phyloP scores from a whole-genome alignment of 37 sponge, comb jelly and placozoan genomes.

The Halisarca cf. caerulea region DNA sequence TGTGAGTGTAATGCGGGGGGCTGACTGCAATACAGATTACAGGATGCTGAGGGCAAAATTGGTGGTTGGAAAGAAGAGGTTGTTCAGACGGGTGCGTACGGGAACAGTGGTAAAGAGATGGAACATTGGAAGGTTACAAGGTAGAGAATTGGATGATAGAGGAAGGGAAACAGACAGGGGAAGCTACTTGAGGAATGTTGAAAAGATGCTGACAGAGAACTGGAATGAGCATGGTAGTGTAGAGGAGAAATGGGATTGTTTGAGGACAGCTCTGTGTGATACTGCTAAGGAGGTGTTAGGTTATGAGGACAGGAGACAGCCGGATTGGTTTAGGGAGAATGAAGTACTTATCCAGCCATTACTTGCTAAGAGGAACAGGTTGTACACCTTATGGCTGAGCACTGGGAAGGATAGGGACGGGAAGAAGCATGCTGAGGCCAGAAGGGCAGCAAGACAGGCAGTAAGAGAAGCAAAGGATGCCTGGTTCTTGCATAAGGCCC shows the following conservation, averaged over 20 bases:
- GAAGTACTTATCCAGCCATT: not conserved
- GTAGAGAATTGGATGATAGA: not conserved
- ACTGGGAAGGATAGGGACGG: not conserved
- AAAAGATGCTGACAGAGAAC: not conserved
- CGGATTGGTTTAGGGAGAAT: conserved; percentile 21
- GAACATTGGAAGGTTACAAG: conserved; percentile 1
- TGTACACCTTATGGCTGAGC: conserved; percentile 2
- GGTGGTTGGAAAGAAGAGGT: conserved; percentile 8
- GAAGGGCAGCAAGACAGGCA: conserved; percentile 16
- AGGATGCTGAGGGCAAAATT: conserved; percentile 14
- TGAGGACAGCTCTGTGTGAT: conserved; percentile 7
- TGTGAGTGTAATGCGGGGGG: conserved; percentile 16
- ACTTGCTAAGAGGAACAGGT: not conserved
- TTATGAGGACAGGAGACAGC: conserved; percentile 3
- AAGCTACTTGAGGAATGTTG: not conserved
- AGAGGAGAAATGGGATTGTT: too few relatives aligned
- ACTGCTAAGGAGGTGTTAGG: conserved; percentile 12
- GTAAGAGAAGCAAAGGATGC: conserved; percentile 21
- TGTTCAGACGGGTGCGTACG: not conserved
- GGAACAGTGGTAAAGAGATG: conserved; percentile 23
- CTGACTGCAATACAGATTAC: conserved; percentile 4
- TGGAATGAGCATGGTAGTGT: too few relatives aligned
- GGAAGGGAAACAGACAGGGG: not conserved
- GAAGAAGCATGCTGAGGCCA: not conserved
- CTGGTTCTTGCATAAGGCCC: conserved; percentile 10